Evolutionary conservation across 92 coral and sea anemone species (phyloP), one percentile per base, ranked within the genome.

Genomic region (Hydrozoanthus gracilis): DNA sequence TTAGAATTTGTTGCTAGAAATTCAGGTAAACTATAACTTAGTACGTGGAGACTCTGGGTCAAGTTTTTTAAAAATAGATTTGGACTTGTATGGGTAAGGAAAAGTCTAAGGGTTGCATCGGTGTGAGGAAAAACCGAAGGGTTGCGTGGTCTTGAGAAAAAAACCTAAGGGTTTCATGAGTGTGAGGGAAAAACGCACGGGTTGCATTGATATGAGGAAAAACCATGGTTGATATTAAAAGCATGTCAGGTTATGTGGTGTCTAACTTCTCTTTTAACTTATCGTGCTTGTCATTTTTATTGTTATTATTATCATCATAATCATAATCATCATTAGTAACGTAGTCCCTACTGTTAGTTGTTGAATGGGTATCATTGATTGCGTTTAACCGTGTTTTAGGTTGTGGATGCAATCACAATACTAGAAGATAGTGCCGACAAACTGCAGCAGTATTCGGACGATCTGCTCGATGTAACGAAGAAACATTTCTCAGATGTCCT

Each of bases 391-490:
- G 71, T 6, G 39, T 46, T 83, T 65, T 69, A 96, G 99, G 91
- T 96, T 44, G 44, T 87, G 10, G 99, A 95, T 77, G 96, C 96
- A 7, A 88, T 95, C 18, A 86, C 92, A 10, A 61, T 95, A 67
- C 86, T 96, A 56, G 99, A 96, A 62, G 96, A 95, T 70, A 96
- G 98, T 54, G 94, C 96, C 86, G 97, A 95, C 86, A 96, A 96
- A 50, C 89, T 96, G 27, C 96, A 93, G 79, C 90, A 88, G 50
- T 96, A 96, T 82, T 93, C 92, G 44, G 91, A 96, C 16, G 98
- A 95, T 73, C 82, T 96, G 61, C 87, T 91, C 4, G 95, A 93
- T 11, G 88, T 93, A 9, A 90, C 93, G 69, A 89, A 90, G 76
- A 93, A 91, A 83, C 98, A 96, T 82, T 96, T 95, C 91, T 92